phyloP scores from a whole-genome alignment of 2,797 vertebrate genomes.

The Yasuhikotakia modesta region DNA sequence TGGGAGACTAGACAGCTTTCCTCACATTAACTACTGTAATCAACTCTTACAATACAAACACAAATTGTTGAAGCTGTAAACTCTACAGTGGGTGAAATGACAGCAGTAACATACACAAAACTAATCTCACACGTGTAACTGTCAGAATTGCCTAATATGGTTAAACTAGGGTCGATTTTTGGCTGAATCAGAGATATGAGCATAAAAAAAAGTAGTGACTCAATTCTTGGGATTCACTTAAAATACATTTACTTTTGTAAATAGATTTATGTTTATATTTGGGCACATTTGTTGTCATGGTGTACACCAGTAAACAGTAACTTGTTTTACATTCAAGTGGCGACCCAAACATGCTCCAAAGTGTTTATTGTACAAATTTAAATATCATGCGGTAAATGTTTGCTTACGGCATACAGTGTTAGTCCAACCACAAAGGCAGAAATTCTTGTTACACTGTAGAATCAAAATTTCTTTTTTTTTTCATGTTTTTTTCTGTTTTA shows the following conservation, averaged over 20 bases:
- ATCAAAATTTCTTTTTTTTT: no score
- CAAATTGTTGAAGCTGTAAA: neutral
- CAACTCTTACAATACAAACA: slow-evolving; percentile 7
- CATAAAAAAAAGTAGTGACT: neutral
- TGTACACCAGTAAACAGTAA: no score
- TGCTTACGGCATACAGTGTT: no score
- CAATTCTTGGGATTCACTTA: neutral
- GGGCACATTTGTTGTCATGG: neutral
- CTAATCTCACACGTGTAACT: neutral
- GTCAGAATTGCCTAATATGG: neutral
- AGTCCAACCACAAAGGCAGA: no score
- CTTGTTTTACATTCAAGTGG: no score
- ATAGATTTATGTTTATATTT: no score
- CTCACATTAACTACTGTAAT: slow-evolving; percentile 24
- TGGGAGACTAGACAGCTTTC: slow-evolving; percentile 13
- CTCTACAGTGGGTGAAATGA: neutral
- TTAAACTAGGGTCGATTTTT: neutral
- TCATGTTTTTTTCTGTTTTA: no score
- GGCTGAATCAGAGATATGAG: neutral
- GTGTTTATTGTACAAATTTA: no score
- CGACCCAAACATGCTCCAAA: no score
- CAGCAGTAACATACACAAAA: no score
- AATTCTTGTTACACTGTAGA: no score
- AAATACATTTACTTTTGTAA: neutral
- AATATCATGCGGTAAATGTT: no score